Percentiles rank a stretch among this genome's conserved stretches.
Conservation (phyloP, 1,140 invertebrate species). For the Megathymus violae region DNA sequence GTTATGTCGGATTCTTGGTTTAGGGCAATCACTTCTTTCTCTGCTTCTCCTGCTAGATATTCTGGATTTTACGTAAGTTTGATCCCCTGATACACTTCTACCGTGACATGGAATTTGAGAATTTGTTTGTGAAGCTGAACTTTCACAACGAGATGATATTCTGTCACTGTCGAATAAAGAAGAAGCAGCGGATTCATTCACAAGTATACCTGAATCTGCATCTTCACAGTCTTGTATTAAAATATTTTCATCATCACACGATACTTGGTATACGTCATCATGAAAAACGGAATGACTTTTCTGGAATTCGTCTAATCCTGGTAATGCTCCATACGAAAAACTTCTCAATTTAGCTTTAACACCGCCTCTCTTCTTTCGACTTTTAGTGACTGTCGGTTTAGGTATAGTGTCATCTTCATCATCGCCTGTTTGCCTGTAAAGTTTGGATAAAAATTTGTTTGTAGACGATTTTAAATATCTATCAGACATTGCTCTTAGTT, state of each 20-base stretch:
- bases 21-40: constrained; percentile 63
- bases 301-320: constrained; percentile 88
- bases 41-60: constrained; percentile 70
- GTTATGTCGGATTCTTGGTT: constrained; percentile 65
- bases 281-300: constrained; percentile 86
- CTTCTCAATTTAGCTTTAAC: constrained; percentile 87
- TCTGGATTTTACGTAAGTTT: constrained; percentile 68
- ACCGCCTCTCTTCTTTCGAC: constrained; percentile 74
- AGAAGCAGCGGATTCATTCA: constrained; percentile 88
- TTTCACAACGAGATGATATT: constrained; percentile 83
- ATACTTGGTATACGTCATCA: constrained; percentile 79
- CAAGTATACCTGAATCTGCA: constrained; percentile 90
- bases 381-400: constrained; percentile 72
- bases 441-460: constrained; percentile 87
- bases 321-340: constrained; percentile 90
- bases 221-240: constrained; percentile 86
- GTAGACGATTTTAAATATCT: constrained; percentile 88
- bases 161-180: constrained; percentile 87
- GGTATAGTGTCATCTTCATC: constrained; percentile 64
- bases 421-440: constrained; percentile 84
- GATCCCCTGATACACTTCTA: constrained; percentile 79
- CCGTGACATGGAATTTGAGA: constrained; percentile 70
- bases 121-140: constrained; percentile 81
- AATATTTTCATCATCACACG: constrained; percentile 85
- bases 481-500: constrained; percentile 89